Conservation (phyloP, 53 echinoderm and acorn worm genomes). For the Holothuria leucospilota region DNA sequence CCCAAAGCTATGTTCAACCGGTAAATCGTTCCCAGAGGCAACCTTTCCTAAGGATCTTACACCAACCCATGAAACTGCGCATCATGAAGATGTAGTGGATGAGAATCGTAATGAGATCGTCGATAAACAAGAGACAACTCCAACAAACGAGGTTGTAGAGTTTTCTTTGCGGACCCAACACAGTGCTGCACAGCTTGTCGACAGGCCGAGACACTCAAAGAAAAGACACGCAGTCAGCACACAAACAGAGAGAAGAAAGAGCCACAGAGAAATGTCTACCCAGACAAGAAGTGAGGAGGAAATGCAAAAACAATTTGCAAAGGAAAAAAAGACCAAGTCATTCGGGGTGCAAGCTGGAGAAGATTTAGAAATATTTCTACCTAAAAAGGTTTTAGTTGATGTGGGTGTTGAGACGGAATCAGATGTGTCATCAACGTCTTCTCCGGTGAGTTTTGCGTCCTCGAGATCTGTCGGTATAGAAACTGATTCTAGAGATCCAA, state of each 20-base stretch:
- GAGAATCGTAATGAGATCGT: constrained; percentile 59
- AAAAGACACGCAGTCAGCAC: constrained; percentile 24
- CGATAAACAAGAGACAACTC: constrained; percentile 44
- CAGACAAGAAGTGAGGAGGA: constrained; percentile 25
- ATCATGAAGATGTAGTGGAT: constrained; percentile 47
- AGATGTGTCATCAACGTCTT: constrained; percentile 86
- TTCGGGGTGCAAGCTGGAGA: constrained; percentile 42
- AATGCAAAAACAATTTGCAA: not conserved
- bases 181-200: not conserved
- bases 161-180: not conserved
- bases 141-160: constrained; percentile 32
- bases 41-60: constrained; percentile 67
- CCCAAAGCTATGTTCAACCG: constrained; percentile 71
- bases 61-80: constrained; percentile 28
- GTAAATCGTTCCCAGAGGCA: constrained; percentile 69
- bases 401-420: constrained; percentile 89
- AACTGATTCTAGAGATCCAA: constrained; percentile 49
- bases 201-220: constrained; percentile 21
- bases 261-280: constrained; percentile 26
- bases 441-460: constrained; percentile 57
- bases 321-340: constrained; percentile 19
- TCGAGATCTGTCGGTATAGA: constrained; percentile 48
- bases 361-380: constrained; percentile 21
- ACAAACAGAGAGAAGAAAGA: constrained; percentile 31
- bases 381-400: constrained; percentile 35